A percentile compares a stretch with the other conserved stretches of the same genome.
phyloP scores from a whole-genome alignment of 2,888 invertebrate genomes.

The Pollenia griseotomentosa region DNA sequence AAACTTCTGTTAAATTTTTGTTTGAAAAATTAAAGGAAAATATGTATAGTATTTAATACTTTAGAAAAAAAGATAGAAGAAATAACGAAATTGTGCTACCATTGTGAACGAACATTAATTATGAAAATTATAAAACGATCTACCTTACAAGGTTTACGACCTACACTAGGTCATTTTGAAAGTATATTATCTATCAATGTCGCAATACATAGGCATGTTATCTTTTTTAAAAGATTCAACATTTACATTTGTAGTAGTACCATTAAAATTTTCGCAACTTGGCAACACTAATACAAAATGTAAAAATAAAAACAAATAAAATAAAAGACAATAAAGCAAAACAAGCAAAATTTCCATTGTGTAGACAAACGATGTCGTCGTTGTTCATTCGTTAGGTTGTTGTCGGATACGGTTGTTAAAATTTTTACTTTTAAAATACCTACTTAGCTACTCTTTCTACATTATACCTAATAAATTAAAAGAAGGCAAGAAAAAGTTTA shows the following conservation, averaged over 20 bases:
- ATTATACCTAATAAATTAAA: constrained; percentile 72
- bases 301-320: constrained; percentile 31
- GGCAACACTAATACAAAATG: constrained; percentile 52
- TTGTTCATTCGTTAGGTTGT: constrained; percentile 75
- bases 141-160: too few relatives aligned
- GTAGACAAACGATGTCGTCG: constrained; percentile 79
- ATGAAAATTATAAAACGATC: too few relatives aligned
- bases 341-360: constrained; percentile 82
- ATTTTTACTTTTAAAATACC: constrained; percentile 69
- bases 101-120: too few relatives aligned
- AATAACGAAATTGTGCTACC: too few relatives aligned
- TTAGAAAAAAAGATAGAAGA: too few relatives aligned
- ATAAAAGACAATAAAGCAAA: constrained; percentile 68
- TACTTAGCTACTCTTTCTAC: constrained; percentile 77
- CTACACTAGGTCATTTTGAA: too few relatives aligned
- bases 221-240: neutral
- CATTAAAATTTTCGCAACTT: neutral
- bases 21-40: too few relatives aligned
- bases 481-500: constrained; percentile 31
- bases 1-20: too few relatives aligned
- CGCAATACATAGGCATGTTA: too few relatives aligned
- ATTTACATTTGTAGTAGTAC: neutral
- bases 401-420: constrained; percentile 78
- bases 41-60: too few relatives aligned
- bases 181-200: too few relatives aligned